These are phyloP conservation scores for Nesometra sesokonis DNA, from an alignment of 35 echinoderm and acorn worm genomes.

Conservation along the genomic window DNA sequence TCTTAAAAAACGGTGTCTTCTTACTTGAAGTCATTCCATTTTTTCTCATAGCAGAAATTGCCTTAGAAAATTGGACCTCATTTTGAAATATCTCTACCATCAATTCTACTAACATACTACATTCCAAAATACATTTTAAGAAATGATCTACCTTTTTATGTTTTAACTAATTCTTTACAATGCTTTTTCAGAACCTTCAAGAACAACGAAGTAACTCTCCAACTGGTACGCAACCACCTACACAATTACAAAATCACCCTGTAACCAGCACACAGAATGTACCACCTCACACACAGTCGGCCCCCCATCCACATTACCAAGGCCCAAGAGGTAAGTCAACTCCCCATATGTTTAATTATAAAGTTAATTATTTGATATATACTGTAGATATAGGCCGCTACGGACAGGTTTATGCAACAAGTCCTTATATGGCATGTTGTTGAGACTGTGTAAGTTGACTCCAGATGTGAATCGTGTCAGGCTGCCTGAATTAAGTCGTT, in stretches of 20 bases:
- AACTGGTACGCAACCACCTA: constrained; percentile 18
- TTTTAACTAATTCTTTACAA: neutral
- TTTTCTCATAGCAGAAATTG: too few species aligned
- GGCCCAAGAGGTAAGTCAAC: neutral
- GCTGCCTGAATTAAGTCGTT: too few species aligned
- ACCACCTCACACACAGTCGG: neutral
- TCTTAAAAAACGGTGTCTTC: too few species aligned
- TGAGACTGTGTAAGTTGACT: too few species aligned
- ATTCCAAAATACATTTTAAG: neutral
- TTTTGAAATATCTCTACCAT: too few species aligned
- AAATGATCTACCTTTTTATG: neutral
- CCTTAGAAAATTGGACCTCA: too few species aligned
- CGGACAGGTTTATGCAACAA: too few species aligned
- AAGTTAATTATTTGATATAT: too few species aligned
- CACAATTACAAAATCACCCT: neutral
- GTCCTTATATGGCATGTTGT: too few species aligned
- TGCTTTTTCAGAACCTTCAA: constrained; percentile 21
- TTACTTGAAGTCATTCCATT: too few species aligned
- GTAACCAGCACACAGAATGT: neutral
- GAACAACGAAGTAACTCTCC: constrained; percentile 59
- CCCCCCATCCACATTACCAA: neutral
- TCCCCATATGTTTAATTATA: neutral
- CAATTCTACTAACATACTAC: neutral
- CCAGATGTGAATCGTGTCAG: too few species aligned
- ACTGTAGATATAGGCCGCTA: too few species aligned